A percentile compares a stretch with the other conserved stretches of the same genome.
Conservation (phyloP, 2,888 invertebrate genomes). For the Perithous albicinctus region DNA sequence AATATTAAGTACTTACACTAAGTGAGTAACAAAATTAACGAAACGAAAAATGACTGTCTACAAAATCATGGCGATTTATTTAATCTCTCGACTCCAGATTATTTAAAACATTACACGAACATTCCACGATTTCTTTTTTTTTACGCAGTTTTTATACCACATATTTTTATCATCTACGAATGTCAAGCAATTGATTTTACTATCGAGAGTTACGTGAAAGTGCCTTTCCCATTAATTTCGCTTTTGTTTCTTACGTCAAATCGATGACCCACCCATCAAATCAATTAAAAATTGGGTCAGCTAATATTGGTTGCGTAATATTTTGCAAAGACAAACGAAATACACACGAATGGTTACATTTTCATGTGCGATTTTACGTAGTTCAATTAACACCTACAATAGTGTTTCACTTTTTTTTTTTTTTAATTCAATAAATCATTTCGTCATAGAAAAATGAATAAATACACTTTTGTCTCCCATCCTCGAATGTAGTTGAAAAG, state of each 20-base stretch:
- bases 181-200: slow-evolving; percentile 55
- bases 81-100: slow-evolving; percentile 30
- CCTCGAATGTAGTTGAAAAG: too few relatives aligned
- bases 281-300: slow-evolving; percentile 39
- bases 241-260: slow-evolving; percentile 31
- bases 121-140: slow-evolving; percentile 1
- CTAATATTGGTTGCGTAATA: neutral
- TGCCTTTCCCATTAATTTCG: slow-evolving; percentile 74
- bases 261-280: slow-evolving; percentile 13
- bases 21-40: slow-evolving; percentile 10
- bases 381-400: too few relatives aligned
- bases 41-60: slow-evolving; percentile 46
- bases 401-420: too few relatives aligned
- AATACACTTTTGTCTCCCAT: too few relatives aligned
- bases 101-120: slow-evolving; percentile 5
- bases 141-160: slow-evolving; percentile 16
- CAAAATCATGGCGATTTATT: slow-evolving; percentile 33
- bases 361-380: neutral
- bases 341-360: slow-evolving; percentile 14
- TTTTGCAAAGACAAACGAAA: slow-evolving; percentile 19
- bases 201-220: slow-evolving; percentile 76
- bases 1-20: slow-evolving; percentile 24
- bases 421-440: too few relatives aligned
- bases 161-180: slow-evolving; percentile 11
- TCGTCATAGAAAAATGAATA: too few relatives aligned